Conservation (phyloP, 2,113 vertebrate genomes). For the Holacanthus passer region DNA sequence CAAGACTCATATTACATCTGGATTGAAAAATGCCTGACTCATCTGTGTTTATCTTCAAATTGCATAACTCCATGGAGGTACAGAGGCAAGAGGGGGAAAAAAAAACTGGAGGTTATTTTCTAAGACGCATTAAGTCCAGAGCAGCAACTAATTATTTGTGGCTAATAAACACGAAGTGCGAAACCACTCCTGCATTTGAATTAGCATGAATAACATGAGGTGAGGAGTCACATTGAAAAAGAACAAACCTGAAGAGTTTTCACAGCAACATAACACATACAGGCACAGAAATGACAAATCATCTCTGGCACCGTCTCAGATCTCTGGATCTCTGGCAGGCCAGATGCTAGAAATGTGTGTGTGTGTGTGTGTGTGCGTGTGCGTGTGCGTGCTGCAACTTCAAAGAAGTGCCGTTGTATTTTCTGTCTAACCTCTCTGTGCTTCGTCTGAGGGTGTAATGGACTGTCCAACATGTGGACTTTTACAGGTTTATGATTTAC, state of each 20-base stretch:
- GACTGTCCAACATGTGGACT: constrained; percentile 17
- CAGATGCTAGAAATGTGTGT: background rate
- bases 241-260: background rate
- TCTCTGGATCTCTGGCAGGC: background rate
- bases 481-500: constrained; percentile 10
- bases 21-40: background rate
- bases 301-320: background rate
- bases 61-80: background rate
- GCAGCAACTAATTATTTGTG: background rate
- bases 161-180: background rate
- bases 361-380: background rate
- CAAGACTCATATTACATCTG: background rate
- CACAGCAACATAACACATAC: constrained; percentile 1
- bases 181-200: background rate
- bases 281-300: constrained; percentile 6
- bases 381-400: background rate
- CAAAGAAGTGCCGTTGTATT: background rate
- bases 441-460: background rate
- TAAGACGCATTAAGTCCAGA: background rate
- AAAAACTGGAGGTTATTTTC: background rate
- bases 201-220: background rate
- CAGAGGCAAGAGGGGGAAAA: background rate
- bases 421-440: background rate
- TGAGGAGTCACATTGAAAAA: background rate
- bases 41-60: background rate